Evolutionary conservation across 2,888 invertebrate species (phyloP), one percentile per base, ranked within the genome.

Genomic region (Ophion ventricosus): DNA sequence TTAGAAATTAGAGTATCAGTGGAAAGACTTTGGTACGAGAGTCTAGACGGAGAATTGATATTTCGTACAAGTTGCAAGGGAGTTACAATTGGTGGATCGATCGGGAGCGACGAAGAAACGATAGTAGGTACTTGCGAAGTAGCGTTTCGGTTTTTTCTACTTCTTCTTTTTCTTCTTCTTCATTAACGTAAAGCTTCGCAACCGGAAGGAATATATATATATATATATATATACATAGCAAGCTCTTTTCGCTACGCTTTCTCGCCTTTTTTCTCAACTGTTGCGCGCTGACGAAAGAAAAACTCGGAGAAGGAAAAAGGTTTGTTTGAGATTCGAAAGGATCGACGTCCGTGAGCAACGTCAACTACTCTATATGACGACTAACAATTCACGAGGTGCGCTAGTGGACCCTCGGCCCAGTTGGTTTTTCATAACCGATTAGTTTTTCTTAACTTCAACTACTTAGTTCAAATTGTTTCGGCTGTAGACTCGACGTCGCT

Each of bases 91-190:
- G 70, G 35, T 73, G 73, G 69, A 80, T 85, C 61, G 69, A 83
- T 85, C 75, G 72, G 85, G 74, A 86, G 74, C 63, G 76, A 84
- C 73, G 75, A 83, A 83, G 82, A 61, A 67, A 76, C n/a, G n/a
- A n/a, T n/a, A n/a, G n/a, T 84, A 86, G 86, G 88, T 87, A 87
- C 87, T 74, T 74, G 87, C 84, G 87, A 89, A 89, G 88, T 87
- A 89, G 87, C 88, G 87, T 86, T 86, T 70, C 79, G 57, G 20
- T 80, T 69, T 14, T 73, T 80, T 73, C 35, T 17, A 29, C 79
- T 83, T 29, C 10, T n/a, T 54, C 14, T 23, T 14, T 10, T 35
- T n/a, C 8, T 57, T 64, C 35, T 63, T 70, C 64, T 23, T 25
- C 61, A 64, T 63, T 75, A 17, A 25, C 25, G 63, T 67, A 69